Evolutionary conservation across 2,113 vertebrate species (phyloP).

Genomic region (Catharus fuscescens): DNA sequence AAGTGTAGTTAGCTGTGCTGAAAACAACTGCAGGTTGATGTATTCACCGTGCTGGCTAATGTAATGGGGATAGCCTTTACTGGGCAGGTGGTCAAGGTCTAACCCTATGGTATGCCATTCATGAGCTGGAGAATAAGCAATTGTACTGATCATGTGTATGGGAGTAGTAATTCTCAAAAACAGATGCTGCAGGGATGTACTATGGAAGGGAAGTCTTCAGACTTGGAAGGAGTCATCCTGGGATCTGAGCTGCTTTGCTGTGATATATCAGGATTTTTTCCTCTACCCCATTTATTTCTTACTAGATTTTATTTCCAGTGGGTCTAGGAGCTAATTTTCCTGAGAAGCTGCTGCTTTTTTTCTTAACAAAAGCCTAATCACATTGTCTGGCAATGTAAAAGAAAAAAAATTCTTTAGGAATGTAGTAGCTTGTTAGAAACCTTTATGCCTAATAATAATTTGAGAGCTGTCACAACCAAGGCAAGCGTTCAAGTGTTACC

Average conservation of each 20-base stretch:
- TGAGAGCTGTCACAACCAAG: not conserved
- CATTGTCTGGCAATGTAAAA: not conserved
- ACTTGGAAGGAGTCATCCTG: not conserved
- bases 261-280: not conserved
- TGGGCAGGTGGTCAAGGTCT: not conserved
- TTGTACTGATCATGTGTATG: rapidly evolving
- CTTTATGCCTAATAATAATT: not conserved
- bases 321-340: not conserved
- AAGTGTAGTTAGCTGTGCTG: not conserved
- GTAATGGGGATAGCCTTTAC: not conserved
- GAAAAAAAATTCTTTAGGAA: not conserved
- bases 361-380: not conserved
- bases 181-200: not conserved
- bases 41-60: not conserved
- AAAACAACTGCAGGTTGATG: not conserved
- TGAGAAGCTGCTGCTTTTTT: not conserved
- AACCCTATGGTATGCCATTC: not conserved
- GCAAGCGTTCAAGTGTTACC: not conserved
- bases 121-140: not conserved
- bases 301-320: slow-evolving; percentile 7
- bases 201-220: not conserved
- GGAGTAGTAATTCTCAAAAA: not conserved
- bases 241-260: not conserved
- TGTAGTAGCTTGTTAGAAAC: not conserved
- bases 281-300: not conserved